phyloP scores from a whole-genome alignment of 2,888 invertebrate species.

The Sminthurides aquaticus region DNA sequence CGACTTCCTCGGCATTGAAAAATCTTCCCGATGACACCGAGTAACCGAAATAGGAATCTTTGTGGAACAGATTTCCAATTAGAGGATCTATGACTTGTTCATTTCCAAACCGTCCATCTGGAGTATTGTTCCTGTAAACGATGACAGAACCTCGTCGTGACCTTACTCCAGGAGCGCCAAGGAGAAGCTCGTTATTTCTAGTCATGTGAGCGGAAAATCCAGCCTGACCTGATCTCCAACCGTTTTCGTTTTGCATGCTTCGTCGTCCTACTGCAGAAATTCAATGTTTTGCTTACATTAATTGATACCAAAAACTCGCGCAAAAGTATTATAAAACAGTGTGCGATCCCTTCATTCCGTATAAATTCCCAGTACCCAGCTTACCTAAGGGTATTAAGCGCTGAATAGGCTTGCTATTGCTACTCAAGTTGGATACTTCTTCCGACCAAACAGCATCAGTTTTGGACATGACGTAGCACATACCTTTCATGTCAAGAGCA shows the following conservation, averaged over 20 bases:
- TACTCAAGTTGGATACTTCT: not conserved
- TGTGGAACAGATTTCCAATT: conserved; percentile 10
- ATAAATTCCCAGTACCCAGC: no score
- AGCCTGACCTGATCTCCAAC: conserved; percentile 44
- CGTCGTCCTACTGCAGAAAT: no score
- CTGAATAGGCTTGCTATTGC: not conserved
- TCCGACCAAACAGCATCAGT: not conserved
- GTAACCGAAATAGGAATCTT: conserved; percentile 30
- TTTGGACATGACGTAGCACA: not conserved
- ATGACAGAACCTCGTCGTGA: conserved; percentile 49
- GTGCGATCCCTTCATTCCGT: no score
- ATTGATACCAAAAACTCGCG: no score
- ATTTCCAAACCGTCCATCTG: not conserved
- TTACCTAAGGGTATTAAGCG: not conserved
- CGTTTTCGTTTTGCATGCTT: conserved; percentile 9
- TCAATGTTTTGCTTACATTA: no score
- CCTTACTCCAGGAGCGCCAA: conserved; percentile 57
- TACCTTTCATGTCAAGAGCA: not conserved
- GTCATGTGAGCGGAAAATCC: conserved; percentile 45
- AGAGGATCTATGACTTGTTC: not conserved
- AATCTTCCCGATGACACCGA: conserved; percentile 42
- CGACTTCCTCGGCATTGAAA: conserved; percentile 35
- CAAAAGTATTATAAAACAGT: no score
- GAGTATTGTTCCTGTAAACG: conserved; percentile 18
- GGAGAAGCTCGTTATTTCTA: conserved; percentile 48